Percentiles rank a stretch among this genome's conserved stretches.
These are phyloP conservation scores for Malacoctenus gilli DNA, from an alignment of 2,797 vertebrate genomes.

Conservation along the genomic window DNA sequence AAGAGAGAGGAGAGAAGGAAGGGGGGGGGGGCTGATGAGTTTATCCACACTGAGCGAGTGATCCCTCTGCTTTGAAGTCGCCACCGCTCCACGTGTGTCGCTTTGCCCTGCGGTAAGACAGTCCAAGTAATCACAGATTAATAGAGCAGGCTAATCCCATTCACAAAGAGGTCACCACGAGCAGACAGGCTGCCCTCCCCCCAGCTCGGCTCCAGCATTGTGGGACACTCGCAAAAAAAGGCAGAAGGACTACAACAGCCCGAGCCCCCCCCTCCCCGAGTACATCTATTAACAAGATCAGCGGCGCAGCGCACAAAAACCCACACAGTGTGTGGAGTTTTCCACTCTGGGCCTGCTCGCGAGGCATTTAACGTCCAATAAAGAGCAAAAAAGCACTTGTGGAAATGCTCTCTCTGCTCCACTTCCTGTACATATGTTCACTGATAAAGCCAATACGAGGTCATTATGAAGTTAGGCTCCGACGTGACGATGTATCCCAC, in stretches of 20 bases:
- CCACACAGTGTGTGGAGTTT: constrained; percentile 17
- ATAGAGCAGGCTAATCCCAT: constrained; percentile 81
- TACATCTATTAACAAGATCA: constrained; percentile 43
- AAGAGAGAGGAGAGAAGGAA: constrained; percentile 8
- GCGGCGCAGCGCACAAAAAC: constrained; percentile 21
- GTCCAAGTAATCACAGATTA: constrained; percentile 80
- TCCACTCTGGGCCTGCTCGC: constrained; percentile 9
- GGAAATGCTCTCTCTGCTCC: constrained; percentile 19
- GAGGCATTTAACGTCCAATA: not conserved
- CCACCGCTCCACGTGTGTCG: constrained; percentile 45
- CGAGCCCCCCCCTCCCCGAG: constrained; percentile 17
- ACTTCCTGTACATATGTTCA: constrained; percentile 9
- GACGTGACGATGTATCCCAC: constrained; percentile 4
- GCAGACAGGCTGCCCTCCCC: constrained; percentile 60
- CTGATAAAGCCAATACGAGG: constrained; percentile 47
- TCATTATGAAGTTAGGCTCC: constrained; percentile 28
- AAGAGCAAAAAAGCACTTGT: constrained; percentile 3
- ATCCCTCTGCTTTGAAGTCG: constrained; percentile 42
- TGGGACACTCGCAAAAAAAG: constrained; percentile 46
- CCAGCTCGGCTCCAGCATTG: constrained; percentile 40
- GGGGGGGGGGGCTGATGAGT: constrained; percentile 51
- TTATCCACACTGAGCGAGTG: constrained; percentile 45
- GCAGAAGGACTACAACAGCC: constrained; percentile 37
- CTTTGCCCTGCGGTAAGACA: constrained; percentile 58
- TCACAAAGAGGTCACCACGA: constrained; percentile 74